Percentiles rank a stretch among this genome's conserved stretches.
Evolutionary conservation across 2,113 vertebrate genomes (phyloP).

Genomic region (Beaufortia kweichowensis): DNA sequence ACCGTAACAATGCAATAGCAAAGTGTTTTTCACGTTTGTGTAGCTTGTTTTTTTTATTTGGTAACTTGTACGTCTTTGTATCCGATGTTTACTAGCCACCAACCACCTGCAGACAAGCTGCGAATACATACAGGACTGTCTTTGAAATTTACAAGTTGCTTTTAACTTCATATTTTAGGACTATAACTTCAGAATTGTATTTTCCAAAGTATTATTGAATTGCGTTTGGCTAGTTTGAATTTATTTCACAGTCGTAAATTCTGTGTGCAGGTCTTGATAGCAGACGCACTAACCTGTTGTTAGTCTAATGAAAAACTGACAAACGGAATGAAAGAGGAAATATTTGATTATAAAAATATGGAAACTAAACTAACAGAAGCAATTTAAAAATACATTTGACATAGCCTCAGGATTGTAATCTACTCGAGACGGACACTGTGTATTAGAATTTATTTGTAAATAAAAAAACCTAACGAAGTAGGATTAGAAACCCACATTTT

Average conservation of each 20-base stretch:
- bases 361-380: neutral
- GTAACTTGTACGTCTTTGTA: neutral
- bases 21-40: neutral
- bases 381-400: neutral
- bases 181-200: too few species aligned
- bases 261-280: neutral
- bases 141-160: too few species aligned
- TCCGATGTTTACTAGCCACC: neutral
- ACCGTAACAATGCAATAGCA: neutral
- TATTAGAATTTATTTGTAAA: neutral
- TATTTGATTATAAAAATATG: neutral
- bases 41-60: neutral
- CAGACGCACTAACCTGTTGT: neutral
- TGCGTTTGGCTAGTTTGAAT: too few species aligned
- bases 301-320: neutral
- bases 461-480: slow-evolving; percentile 42
- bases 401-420: neutral
- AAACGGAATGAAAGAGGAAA: neutral
- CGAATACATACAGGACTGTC: neutral
- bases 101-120: neutral
- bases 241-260: too few species aligned
- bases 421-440: slow-evolving; percentile 16
- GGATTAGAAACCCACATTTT: slow-evolving; percentile 38
- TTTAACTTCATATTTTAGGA: too few species aligned
- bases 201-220: too few species aligned